Evolutionary conservation across 2,888 invertebrate species (phyloP), one percentile per base, ranked within the genome.

Genomic region (Pseudococcus longispinus): DNA sequence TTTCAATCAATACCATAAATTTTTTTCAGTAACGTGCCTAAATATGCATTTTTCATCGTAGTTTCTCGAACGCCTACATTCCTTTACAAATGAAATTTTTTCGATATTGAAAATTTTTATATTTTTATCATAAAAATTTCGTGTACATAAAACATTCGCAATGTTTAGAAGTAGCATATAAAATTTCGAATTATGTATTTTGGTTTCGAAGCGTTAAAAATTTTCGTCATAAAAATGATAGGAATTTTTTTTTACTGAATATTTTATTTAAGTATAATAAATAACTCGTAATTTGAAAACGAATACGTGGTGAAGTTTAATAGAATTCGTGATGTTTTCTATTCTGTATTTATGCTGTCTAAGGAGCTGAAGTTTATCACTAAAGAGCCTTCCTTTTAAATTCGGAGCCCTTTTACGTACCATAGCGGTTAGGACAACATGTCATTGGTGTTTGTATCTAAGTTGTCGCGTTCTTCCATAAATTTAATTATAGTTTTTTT

Each of bases 381-480:
- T 55, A 55, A 60, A 20, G 8, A 60, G 23, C 23, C 60, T 23
- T 60, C 23, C 23, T 60, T 60, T 60, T 23, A 11, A 60, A 60
- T 20, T 60, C 9, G 23, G 11, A 6, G 23, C 23, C 60, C 11
- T 60, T 23, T 60, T 23, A 37, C 37, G 37, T 37, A 15, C 9
- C 23, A 23, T 13, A 23, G 60, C 11, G 13, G 20, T 23, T 60
- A 23, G 60, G 60, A 60, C 60, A 60, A 60, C 60, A 60, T 23
- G 60, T 60, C 60, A 60, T 29, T 29, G 70, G 70, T 70, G 70
- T 70, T 70, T 29, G 26, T 70, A 55, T 65, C 37, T 37, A 29
- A 70, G 70, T 70, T 70, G 60, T 70, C 70, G 70, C 70, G 70
- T 70, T 70, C 70, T 70, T 70, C 70, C 70, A 70, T 70, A 29